Evolutionary conservation across 2,888 invertebrate species (phyloP), one percentile per base, ranked within the genome.

Genomic region (Sclerodermus sp.): DNA sequence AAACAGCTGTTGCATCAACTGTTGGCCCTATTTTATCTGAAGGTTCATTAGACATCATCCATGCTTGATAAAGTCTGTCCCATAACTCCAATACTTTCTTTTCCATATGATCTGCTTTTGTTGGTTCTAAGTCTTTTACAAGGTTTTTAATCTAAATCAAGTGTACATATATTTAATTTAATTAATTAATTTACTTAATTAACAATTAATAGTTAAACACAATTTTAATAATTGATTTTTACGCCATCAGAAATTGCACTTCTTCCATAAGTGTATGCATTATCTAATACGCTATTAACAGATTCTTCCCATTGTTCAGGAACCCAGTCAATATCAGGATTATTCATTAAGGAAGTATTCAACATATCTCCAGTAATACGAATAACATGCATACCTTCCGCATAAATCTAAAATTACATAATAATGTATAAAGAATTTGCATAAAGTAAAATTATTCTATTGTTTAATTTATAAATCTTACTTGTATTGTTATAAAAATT

Each of bases 51-150:
- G 88, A 86, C 70, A 90, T 88, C 79, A 93, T 89, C 93, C 93
- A 95, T 52, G 91, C 89, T 78, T 95, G 92, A 79, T 96, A 96
- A 39, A 96, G 84, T 52, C 93, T 83, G 79, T 96, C 96, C 93
- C 95, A 96, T 14, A 97, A 82, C 76, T 94, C 93, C 34, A 96
- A 80, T 1, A 95, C 88, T 79, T 96, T 94, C 55, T 87, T 86
- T 73, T 96, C 96, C 34, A 96, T 82, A 53, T 89, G 88, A 23
- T 86, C 86, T 34, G 91, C 88, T 78, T 93, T 93, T 18, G 85
- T 84, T 0, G 88, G 85, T 70, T 92, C 90, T 1, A 91, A 87
- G 66, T 90, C 91, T 73, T 87, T 88, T 46, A 94, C 83, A 65
- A 92, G 83, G 69, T 88, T 86, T 72, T 87, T 87, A 30, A 91